Evolutionary conservation across 2,113 vertebrate species (phyloP), one percentile per base, ranked within the genome.

Genomic region (Equus quagga): DNA sequence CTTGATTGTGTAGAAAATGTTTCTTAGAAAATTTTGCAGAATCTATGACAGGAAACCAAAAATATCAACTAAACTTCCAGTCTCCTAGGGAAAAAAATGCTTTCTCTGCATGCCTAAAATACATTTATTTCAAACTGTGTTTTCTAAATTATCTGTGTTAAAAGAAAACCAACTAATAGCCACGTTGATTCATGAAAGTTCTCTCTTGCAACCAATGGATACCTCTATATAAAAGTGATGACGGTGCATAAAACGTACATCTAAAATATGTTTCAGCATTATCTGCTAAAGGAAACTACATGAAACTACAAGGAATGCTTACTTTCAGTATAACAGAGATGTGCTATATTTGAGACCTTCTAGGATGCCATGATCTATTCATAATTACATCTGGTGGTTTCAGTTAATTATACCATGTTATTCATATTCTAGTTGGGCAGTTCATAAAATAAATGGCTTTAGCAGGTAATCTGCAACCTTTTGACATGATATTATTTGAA

Each of bases 1-100:
- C 86, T 97, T 97, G 81, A 98, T 93, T 96, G 81, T 97, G 58
- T 94, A 95, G 82, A 94, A 98, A 97, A 94, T 70, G 64, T 92
- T 97, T 96, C 91, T 95, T 96, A 91, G 91, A 97, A 92, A 91
- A 94, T 36, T 79, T 96, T 97, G 82, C 89, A 95, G 72, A 96
- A 67, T 88, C 65, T 65, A 75, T 18, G n/a, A 95, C 23, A 62
- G 17, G 21, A 89, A 94, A 96, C 82, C 97, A 96, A 98, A 98
- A 96, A 97, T 96, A 97, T 84, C 33, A 76, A 54, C 56, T 91
- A 79, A 82, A 94, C n/a, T 94, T 94, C 94, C 70, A 94, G 72
- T 95, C 82, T 97, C 64, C 44, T 86, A 93, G 62, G 88, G 19
- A 4, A 91, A 94, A 95, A 93, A 89, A 65, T 81, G 95, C 73